Conservation (phyloP, 2,113 vertebrate genomes). For the Scartelaos histophorus region DNA sequence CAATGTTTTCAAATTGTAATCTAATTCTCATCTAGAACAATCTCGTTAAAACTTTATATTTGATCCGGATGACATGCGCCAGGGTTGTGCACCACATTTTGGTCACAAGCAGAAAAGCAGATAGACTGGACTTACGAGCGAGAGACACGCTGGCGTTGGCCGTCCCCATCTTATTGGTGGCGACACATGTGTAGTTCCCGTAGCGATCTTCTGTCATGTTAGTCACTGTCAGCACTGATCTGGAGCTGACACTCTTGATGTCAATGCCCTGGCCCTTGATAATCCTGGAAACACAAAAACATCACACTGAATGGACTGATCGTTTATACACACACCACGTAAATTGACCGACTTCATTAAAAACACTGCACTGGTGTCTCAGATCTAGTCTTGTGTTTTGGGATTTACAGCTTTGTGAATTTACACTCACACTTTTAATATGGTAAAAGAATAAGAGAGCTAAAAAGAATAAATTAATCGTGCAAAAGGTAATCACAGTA, state of each 20-base stretch:
- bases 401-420: background rate
- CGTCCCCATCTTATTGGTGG: conserved; percentile 92
- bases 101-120: conserved; percentile 50
- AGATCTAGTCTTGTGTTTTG: background rate
- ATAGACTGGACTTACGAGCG: conserved; percentile 88
- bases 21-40: background rate
- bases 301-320: conserved; percentile 28
- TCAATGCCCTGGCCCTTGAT: conserved; percentile 92
- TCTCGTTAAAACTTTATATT: conserved; percentile 2
- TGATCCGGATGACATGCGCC: conserved; percentile 21
- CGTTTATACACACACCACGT: conserved; percentile 13
- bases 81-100: conserved; percentile 34
- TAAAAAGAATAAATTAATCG: background rate
- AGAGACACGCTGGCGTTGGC: conserved; percentile 96
- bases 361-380: background rate
- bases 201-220: conserved; percentile 99
- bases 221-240: conserved; percentile 94
- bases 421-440: too few species aligned
- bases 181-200: conserved; percentile 98
- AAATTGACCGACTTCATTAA: background rate
- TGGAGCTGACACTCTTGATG: conserved; percentile 94
- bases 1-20: background rate
- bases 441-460: too few species aligned
- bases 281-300: conserved; percentile 81
- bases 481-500: too few species aligned